Evolutionary conservation across 2,113 vertebrate species (phyloP).

Genomic region (Corythaeola cristata): DNA sequence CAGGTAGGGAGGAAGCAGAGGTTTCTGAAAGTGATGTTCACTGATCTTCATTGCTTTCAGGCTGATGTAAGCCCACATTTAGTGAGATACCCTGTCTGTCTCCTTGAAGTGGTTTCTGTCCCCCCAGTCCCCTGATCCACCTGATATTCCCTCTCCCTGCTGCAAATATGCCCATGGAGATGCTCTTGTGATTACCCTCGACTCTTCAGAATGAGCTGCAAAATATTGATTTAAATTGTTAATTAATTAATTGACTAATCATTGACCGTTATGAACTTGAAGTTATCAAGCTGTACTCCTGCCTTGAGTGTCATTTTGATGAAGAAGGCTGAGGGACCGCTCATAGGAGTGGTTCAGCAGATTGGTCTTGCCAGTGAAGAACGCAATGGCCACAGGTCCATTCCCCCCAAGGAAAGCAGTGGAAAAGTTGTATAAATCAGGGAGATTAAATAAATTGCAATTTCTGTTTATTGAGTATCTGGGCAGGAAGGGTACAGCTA

Average conservation of each 20-base stretch:
- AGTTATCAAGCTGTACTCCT: neutral
- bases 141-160: neutral
- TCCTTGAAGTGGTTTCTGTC: neutral
- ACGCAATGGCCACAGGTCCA: fast-evolving
- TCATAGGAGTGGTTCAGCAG: neutral
- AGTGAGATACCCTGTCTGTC: neutral
- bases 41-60: neutral
- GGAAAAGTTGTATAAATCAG: neutral
- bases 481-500: neutral
- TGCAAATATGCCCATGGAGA: neutral
- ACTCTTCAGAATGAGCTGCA: neutral
- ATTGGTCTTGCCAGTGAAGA: fast-evolving
- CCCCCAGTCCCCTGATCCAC: neutral
- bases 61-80: neutral
- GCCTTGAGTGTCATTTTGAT: neutral
- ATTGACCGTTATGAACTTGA: neutral
- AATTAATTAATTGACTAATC: neutral
- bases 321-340: neutral
- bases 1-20: neutral
- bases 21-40: neutral
- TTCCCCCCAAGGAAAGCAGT: neutral
- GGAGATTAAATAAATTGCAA: neutral
- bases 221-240: neutral
- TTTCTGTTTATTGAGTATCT: neutral
- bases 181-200: neutral